A percentile compares a stretch with the other conserved stretches of the same genome.
These are phyloP conservation scores for Drosophila parvula DNA, from an alignment of 1,140 invertebrate genomes.

Conservation along the genomic window DNA sequence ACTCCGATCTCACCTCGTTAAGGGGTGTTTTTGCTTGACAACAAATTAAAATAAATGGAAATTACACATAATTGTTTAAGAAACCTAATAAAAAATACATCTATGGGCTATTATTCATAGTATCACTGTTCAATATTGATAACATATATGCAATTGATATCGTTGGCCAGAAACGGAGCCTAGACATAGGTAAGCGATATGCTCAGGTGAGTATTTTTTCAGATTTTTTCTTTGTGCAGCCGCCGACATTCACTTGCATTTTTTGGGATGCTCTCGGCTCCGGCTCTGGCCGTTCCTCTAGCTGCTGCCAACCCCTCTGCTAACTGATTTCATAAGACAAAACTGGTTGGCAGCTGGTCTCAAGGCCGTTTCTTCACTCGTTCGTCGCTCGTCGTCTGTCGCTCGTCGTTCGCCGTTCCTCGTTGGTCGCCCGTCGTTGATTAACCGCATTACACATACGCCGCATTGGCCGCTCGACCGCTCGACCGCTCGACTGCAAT, in stretches of 20 bases:
- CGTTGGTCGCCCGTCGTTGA: constrained; percentile 50
- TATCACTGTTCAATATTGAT: too few species aligned
- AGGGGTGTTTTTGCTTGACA: too few species aligned
- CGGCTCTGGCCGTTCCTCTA: constrained; percentile 11
- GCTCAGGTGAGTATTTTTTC: neutral
- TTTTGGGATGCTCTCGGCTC: constrained; percentile 26
- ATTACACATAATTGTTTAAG: too few species aligned
- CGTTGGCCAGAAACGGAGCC: neutral
- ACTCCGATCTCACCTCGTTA: too few species aligned
- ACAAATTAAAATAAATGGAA: too few species aligned
- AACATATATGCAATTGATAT: neutral
- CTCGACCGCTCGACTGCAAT: constrained; percentile 62
- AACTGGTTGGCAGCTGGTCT: constrained; percentile 76
- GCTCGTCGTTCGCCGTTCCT: constrained; percentile 10
- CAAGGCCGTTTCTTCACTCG: constrained; percentile 67
- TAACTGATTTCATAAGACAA: constrained; percentile 72
- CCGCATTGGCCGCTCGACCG: constrained; percentile 61
- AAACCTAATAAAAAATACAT: too few species aligned
- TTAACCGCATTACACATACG: constrained; percentile 79
- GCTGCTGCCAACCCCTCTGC: constrained; percentile 26
- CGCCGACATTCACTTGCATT: constrained; percentile 58
- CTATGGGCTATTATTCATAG: too few species aligned
- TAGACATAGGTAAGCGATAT: constrained; percentile 8
- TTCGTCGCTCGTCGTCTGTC: constrained; percentile 26
- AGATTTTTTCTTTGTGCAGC: constrained; percentile 34